Evolutionary conservation across 2,888 invertebrate genomes (phyloP), one percentile per base, ranked within the genome.

Genomic region (Trissoscelio sp.): DNA sequence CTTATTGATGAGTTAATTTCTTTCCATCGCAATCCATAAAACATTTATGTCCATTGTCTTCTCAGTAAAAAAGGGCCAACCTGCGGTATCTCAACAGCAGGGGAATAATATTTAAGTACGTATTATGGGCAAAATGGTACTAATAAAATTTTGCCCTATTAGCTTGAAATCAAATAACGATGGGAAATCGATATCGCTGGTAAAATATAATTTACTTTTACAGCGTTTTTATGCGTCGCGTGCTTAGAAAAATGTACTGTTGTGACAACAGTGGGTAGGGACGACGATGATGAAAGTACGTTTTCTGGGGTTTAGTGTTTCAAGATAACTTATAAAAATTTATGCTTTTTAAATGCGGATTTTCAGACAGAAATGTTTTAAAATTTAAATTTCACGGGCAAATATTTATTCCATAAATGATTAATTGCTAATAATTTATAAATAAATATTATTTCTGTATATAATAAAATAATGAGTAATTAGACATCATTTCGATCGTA

Each of bases 141-240:
- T 55, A 70, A 70, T 70, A 57, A 70, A 70, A 57, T 34, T 57
- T 14, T 34, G 12, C 24, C 31, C 55, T 57, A 57, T 69, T 66
- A 66, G 37, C 20, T 55, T 7, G 4, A 55, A 42, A 69, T 55
- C 67, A 55, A 69, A 34, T 22, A 69, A 57, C 34, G 57, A 70
- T 66, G 51, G 39, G n/a, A 66, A 53, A 53, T 53, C 66, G 51
- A 64, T 64, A 18, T 4, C 28, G 48, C 9, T 22, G 31, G 22
- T 22, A 20, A 39, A 20, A n/a, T 57, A 37, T 57, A 57, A 57
- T 22, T 7, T 12, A 39, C 20, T 46, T 44, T 46, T 12, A 20
- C 28, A 18, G 14, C 31, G 31, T 46, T 62, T 62, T 44, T 46
- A 62, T 22, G 37, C 22, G 20, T 7, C 31, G 20, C 0, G 9